Conservation (phyloP, 2,113 vertebrate species). For the Heterotilapia buettikoferi region DNA sequence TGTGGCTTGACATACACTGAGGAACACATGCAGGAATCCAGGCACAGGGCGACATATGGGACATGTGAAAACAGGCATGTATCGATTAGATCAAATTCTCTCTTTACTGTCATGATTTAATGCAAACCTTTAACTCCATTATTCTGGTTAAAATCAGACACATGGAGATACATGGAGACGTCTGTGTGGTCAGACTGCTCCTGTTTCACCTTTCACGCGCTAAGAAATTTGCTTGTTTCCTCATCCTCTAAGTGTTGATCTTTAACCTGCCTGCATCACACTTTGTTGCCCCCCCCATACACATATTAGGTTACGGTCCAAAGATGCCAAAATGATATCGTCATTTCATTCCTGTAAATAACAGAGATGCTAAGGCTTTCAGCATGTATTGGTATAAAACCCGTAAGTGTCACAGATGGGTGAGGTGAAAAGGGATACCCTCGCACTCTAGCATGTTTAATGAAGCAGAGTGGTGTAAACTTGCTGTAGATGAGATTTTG, state of each 20-base stretch:
- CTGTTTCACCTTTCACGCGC: not conserved
- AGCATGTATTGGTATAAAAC: not conserved
- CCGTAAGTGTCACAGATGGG: not conserved
- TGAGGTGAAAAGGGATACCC: not conserved
- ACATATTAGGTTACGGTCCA: not conserved
- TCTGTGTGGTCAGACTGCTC: not conserved
- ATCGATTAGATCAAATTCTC: slow-evolving; percentile 16
- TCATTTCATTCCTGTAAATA: not conserved
- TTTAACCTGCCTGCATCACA: not conserved
- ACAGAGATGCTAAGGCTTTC: not conserved
- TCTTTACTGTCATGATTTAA: not conserved
- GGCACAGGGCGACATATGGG: slow-evolving; percentile 19
- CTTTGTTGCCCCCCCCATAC: not conserved
- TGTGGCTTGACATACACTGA: slow-evolving; percentile 2
- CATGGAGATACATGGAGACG: not conserved
- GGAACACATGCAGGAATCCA: slow-evolving; percentile 21
- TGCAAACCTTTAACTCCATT: not conserved
- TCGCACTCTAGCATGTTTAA: not conserved
- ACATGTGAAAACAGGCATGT: not conserved
- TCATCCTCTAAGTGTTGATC: not conserved
- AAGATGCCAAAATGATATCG: not conserved
- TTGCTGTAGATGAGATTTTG: not conserved
- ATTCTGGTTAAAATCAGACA: not conserved
- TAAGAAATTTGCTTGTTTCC: not conserved
- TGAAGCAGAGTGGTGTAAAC: not conserved